Evolutionary conservation across 2,888 invertebrate species (phyloP), one percentile per base, ranked within the genome.

Genomic region (Hedya salicella): DNA sequence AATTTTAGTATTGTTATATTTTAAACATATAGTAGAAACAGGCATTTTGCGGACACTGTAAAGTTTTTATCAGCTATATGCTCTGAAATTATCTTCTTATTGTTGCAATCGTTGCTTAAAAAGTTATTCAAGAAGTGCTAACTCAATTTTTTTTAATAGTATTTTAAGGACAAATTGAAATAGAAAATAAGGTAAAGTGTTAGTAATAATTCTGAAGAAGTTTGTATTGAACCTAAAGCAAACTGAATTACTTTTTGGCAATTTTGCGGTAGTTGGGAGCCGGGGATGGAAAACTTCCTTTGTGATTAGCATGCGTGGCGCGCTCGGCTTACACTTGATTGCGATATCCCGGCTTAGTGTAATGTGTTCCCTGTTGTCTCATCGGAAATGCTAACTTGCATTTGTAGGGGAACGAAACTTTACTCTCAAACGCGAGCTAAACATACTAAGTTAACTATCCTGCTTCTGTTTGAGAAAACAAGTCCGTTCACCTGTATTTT

Each of bases 261-360:
- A n/a, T n/a, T n/a, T 40, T 59, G 56, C 16, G 39, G 56, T 36
- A 54, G 52, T 46, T 67, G 61, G 19, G 56, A 61, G 21, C 25
- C 44, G 53, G 67, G 70, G n/a, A n/a, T 70, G 70, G 70, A 73
- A 76, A 75, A 75, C 71, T 74, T 76, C 73, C 73, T n/a, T 69
- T 69, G 69, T 73, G 64, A 80, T 79, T 80, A 78, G 76, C 76
- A 79, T 80, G 73, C 73, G 71, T 70, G 65, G 69, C 75, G 72
- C 68, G 68, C 69, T 70, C 67, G 64, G 67, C 56, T 69, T 67
- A 54, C 62, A 69, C 68, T 71, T 78, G 77, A 76, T 78, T 75
- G 75, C 78, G 77, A 73, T 78, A 77, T 75, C 72, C 75, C 74
- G 69, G 71, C 72, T 75, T 72, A 66, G 48, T 64, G 71, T 74